Conservation (phyloP, 53 echinoderm and acorn worm species). For the Zoroaster sp. region DNA sequence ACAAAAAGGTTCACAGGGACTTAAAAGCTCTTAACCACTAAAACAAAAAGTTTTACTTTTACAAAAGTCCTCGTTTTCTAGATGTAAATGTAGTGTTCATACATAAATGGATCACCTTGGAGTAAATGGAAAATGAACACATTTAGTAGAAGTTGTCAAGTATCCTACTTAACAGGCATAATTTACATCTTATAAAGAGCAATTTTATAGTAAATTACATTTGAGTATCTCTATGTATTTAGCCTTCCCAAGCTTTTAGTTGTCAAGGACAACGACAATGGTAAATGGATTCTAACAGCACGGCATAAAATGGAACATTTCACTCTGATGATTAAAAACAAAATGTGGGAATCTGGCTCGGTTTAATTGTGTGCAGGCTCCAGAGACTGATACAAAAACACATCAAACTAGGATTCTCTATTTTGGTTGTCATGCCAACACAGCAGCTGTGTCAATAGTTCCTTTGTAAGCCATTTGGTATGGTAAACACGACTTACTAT, state of each 20-base stretch:
- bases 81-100: no score
- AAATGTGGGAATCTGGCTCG: not conserved
- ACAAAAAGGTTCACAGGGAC: no score
- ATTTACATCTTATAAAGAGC: not conserved
- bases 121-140: no score
- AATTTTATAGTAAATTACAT: not conserved
- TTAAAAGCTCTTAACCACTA: no score
- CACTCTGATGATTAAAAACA: not conserved
- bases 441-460: not conserved
- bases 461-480: no score
- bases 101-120: no score
- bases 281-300: not conserved
- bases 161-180: not conserved
- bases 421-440: not conserved
- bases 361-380: not conserved
- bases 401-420: not conserved
- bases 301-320: not conserved
- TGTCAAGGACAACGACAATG: not conserved
- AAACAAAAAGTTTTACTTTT: no score
- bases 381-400: not conserved
- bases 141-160: no score
- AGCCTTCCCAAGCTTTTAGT: not conserved
- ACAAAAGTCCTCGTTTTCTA: no score
- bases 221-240: not conserved
- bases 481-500: not conserved